Evolutionary conservation across 1,140 invertebrate species (phyloP), one percentile per base, ranked within the genome.

Genomic region (Stegodyphus mimosarum): DNA sequence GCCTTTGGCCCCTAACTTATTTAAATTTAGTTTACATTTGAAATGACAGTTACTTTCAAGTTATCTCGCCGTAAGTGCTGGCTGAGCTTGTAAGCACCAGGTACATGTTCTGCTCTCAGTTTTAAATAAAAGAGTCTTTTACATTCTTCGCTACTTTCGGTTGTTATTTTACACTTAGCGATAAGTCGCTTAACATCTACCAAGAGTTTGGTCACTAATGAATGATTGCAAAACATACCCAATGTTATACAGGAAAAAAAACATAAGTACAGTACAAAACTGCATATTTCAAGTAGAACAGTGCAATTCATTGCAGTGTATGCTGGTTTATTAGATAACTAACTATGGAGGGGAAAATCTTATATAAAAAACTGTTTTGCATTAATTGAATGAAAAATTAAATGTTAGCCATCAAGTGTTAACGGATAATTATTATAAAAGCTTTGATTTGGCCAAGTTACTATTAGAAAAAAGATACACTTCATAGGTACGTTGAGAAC

Each of bases 401-500:
- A 53, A 69, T 78, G 66, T 50, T 48, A 7, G 48, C 52, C 76
- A 78, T 51, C 48, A 53, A 67, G 76, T 69, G 51, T 78, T 67
- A 10, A 67, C 69, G 48, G 76, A 78, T 11, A 78, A 52, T 78
- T 78, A 67, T 69, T 78, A 67, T 78, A 78, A 78, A 18, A 78
- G 63, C 76, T 67, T 52, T 78, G 63, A 67, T n/a, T 52, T 69
- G 49, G 63, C 64, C n/a, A 78, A 78, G 63, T 78, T 51, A 52
- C 76, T 78, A 6, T 51, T 69, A 67, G 50, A 78, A 78, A 69
- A 67, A 78, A 69, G n/a, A 78, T n/a, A 78, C 76, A 78, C 50
- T 78, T 48, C 64, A 78, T 49, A 17, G 64, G 64, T 52, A 69
- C n/a, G 52, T 67, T 69, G 15, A 67, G 50, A 78, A 17, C 48